Evolutionary conservation across 2,113 vertebrate genomes (phyloP).

Genomic region (Dryoscopus gambensis): DNA sequence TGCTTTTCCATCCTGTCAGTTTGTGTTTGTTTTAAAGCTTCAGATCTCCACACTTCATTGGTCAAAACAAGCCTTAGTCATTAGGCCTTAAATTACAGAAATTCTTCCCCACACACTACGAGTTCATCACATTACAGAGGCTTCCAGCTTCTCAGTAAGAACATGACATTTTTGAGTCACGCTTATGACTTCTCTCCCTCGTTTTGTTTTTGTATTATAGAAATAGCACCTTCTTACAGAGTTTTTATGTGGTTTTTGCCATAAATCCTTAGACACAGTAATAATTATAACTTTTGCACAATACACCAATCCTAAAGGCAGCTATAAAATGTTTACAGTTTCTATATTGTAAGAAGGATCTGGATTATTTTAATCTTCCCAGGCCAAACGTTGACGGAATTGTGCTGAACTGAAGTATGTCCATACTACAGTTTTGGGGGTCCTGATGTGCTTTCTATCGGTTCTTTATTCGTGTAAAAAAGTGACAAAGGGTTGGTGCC

Average conservation of each 20-base stretch:
- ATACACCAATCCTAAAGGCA: constrained; percentile 90
- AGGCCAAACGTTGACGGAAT: constrained; percentile 74
- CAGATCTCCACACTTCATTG: constrained; percentile 72
- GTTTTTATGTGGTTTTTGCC: constrained; percentile 80
- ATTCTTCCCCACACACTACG: constrained; percentile 73
- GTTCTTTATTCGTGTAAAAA: constrained; percentile 71
- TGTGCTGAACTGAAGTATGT: constrained; percentile 77
- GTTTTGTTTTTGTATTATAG: constrained; percentile 75
- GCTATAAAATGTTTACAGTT: constrained; percentile 91
- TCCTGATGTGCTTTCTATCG: constrained; percentile 70
- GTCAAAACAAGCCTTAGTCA: constrained; percentile 77
- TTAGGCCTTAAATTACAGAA: constrained; percentile 76
- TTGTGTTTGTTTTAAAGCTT: constrained; percentile 73
- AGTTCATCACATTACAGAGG: constrained; percentile 69
- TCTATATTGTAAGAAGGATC: constrained; percentile 78
- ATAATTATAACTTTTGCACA: constrained; percentile 92
- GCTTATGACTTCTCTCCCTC: constrained; percentile 60
- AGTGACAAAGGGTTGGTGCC: constrained; percentile 81
- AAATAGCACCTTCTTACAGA: constrained; percentile 81
- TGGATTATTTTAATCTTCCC: constrained; percentile 78
- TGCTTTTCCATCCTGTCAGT: constrained; percentile 86
- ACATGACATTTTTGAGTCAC: constrained; percentile 63
- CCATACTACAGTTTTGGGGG: constrained; percentile 68
- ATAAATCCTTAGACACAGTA: constrained; percentile 78
- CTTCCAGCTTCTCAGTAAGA: constrained; percentile 72